A percentile compares a stretch with the other conserved stretches of the same genome.
Conservation (phyloP, 1,140 invertebrate species). For the Drosophila trapezifrons region DNA sequence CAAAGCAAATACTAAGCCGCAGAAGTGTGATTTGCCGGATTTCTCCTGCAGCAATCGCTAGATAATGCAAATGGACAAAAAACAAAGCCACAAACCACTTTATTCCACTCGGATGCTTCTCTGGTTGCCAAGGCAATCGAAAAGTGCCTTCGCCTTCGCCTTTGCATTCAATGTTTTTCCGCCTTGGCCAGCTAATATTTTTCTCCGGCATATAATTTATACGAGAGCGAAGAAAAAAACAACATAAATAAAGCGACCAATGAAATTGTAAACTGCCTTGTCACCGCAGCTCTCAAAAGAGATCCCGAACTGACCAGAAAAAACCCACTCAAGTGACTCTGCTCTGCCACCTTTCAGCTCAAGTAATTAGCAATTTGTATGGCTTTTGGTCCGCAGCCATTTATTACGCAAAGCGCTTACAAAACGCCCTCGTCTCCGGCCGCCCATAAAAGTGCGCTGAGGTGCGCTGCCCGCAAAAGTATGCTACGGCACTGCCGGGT, state of each 20-base stretch:
- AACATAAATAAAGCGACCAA: slow-evolving; percentile 56
- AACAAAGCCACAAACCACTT: slow-evolving; percentile 27
- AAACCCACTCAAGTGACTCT: slow-evolving; percentile 30
- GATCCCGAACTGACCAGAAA: slow-evolving; percentile 9
- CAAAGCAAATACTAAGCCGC: slow-evolving; percentile 18
- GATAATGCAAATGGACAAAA: slow-evolving; percentile 38
- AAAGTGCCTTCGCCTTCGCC: slow-evolving; percentile 10
- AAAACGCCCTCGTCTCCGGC: slow-evolving; percentile 33
- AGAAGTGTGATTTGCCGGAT: slow-evolving; percentile 9
- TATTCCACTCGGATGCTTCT: slow-evolving; percentile 49
- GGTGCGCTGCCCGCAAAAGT: slow-evolving; percentile 29
- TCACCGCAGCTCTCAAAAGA: slow-evolving; percentile 40
- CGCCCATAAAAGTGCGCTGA: slow-evolving; percentile 46
- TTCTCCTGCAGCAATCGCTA: slow-evolving; percentile 14
- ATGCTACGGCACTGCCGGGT: slow-evolving; percentile 24
- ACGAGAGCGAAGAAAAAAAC: slow-evolving; percentile 19
- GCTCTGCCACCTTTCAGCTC: slow-evolving; percentile 45
- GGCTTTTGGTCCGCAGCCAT: slow-evolving; percentile 50
- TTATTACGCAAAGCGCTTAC: slow-evolving; percentile 57
- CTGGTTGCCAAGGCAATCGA: slow-evolving; percentile 36
- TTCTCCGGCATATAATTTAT: slow-evolving; percentile 18
- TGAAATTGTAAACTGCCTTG: slow-evolving; percentile 64
- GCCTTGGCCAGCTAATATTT: slow-evolving; percentile 32
- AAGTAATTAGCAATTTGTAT: slow-evolving; percentile 79
- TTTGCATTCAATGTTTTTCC: slow-evolving; percentile 13